A percentile compares a stretch with the other conserved stretches of the same genome.
Conservation (phyloP, 2,113 vertebrate genomes). For the Neoarius graeffei region DNA sequence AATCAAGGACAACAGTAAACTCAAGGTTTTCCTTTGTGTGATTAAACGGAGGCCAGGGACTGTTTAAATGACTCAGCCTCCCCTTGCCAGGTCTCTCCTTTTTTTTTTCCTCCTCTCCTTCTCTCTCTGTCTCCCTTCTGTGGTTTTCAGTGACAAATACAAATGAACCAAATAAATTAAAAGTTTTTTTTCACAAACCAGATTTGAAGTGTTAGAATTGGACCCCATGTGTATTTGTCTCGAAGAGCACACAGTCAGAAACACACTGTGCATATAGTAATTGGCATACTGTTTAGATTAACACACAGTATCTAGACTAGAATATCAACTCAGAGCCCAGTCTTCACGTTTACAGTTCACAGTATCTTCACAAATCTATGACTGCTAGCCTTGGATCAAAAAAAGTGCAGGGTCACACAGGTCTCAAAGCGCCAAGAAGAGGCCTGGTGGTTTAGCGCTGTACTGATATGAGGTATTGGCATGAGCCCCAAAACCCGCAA, state of each 20-base stretch:
- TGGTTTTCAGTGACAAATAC: constrained; percentile 6
- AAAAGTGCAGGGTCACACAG: constrained; percentile 42
- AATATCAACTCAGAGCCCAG: constrained; percentile 33
- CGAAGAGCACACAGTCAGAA: constrained; percentile 20
- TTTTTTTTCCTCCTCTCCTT: constrained; percentile 38
- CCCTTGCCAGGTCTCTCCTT: constrained; percentile 28
- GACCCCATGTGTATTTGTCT: constrained; percentile 26
- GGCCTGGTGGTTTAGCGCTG: constrained; percentile 45
- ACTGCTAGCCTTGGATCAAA: constrained; percentile 40
- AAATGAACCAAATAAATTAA: constrained; percentile 20
- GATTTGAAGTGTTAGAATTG: background rate
- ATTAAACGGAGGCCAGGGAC: constrained; percentile 32
- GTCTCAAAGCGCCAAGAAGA: constrained; percentile 44
- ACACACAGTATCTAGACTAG: constrained; percentile 39
- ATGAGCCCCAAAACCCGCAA: constrained; percentile 48
- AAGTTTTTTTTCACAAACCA: background rate
- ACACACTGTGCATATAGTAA: constrained; percentile 4
- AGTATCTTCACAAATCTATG: constrained; percentile 50
- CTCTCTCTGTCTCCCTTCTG: constrained; percentile 22
- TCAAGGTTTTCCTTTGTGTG: constrained; percentile 40
- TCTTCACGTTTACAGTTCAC: constrained; percentile 52
- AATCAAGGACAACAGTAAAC: constrained; percentile 50
- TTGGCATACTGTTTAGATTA: constrained; percentile 35
- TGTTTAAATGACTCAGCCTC: constrained; percentile 32
- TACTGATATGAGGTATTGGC: constrained; percentile 51